phyloP scores from a whole-genome alignment of 92 coral and sea anemone genomes.

The Heteractis magnifica region DNA sequence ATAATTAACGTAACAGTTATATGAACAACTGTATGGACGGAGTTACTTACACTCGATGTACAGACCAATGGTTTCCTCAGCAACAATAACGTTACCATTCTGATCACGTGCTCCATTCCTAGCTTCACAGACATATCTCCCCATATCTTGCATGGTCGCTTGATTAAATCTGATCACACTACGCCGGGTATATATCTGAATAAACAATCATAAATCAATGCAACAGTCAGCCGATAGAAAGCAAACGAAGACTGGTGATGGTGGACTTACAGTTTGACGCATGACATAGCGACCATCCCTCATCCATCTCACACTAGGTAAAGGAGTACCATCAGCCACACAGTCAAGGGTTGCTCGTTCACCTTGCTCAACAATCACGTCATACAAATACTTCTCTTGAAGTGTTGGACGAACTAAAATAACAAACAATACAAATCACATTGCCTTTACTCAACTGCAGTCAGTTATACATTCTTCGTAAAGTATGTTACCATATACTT shows the following conservation, averaged over 20 bases:
- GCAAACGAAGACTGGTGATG: background rate
- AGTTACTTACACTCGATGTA: constrained; percentile 46
- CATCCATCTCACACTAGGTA: constrained; percentile 50
- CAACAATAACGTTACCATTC: constrained; percentile 48
- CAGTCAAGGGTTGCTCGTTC: constrained; percentile 32
- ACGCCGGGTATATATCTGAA: constrained; percentile 22
- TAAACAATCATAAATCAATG: background rate
- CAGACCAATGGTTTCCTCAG: constrained; percentile 25
- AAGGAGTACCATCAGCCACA: constrained; percentile 46
- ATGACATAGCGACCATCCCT: constrained; percentile 43
- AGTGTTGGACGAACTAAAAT: constrained; percentile 51
- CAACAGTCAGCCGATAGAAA: background rate
- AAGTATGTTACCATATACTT: constrained; percentile 27
- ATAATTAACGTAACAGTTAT: background rate
- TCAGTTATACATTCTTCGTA: background rate
- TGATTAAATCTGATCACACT: constrained; percentile 25
- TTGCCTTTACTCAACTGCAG: constrained; percentile 1
- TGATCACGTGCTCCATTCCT: constrained; percentile 42
- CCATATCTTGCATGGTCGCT: constrained; percentile 40
- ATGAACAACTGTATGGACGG: background rate
- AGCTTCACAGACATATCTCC: constrained; percentile 48
- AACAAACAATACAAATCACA: background rate
- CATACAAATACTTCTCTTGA: background rate
- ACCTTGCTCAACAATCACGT: background rate
- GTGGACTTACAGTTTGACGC: constrained; percentile 40